Percentiles rank a stretch among this genome's conserved stretches.
Conservation (phyloP, 2,113 vertebrate species). For the Microcebus griseorufus region DNA sequence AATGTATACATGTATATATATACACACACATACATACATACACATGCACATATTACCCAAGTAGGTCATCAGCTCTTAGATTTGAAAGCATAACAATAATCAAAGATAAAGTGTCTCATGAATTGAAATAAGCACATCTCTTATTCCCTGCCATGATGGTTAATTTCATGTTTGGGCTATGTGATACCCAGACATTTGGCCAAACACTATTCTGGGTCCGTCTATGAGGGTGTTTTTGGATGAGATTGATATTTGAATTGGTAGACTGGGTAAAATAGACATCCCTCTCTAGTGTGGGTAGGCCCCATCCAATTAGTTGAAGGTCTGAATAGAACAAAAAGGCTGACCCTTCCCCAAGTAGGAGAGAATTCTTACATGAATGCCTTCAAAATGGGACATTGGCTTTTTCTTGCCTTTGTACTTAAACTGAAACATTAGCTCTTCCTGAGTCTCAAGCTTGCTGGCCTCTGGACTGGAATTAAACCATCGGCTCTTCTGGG, state of each 20-base stretch:
- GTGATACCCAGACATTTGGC: background rate
- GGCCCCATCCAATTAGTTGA: background rate
- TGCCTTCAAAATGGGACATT: background rate
- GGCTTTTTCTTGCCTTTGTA: background rate
- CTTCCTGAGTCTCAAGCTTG: background rate
- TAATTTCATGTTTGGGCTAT: background rate
- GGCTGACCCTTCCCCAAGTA: background rate
- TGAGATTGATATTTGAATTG: constrained; percentile 29
- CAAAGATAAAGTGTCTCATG: background rate
- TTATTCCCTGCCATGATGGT: background rate
- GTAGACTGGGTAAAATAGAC: background rate
- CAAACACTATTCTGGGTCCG: constrained; percentile 21
- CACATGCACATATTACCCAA: background rate
- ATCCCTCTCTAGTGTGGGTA: background rate
- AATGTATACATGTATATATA: background rate
- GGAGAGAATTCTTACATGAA: background rate
- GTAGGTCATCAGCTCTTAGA: background rate
- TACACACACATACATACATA: background rate
- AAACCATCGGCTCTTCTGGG: background rate
- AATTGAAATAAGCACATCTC: constrained; percentile 28
- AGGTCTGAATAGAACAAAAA: constrained; percentile 7
- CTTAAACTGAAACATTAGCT: background rate
- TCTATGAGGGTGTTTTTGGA: background rate
- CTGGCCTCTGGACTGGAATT: background rate
- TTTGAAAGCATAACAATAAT: background rate